Evolutionary conservation across 2,113 vertebrate genomes (phyloP).

Genomic region (Muscicapa adusta): DNA sequence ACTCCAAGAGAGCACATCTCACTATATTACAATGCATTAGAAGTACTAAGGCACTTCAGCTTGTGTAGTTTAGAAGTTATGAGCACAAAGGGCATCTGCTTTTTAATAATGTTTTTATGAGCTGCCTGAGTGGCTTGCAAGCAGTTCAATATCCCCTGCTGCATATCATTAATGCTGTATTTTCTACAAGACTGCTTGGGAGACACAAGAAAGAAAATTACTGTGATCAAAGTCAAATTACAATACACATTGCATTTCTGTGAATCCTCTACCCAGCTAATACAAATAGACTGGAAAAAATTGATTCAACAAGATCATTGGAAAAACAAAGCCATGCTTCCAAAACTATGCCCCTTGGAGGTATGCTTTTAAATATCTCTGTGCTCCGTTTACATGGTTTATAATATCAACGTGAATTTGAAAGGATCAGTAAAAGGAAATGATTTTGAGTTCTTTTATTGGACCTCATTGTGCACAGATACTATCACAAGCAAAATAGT

Average conservation of each 20-base stretch:
- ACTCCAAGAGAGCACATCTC: background rate
- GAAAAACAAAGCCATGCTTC: background rate
- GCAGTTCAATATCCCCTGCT: background rate
- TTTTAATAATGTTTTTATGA: slow-evolving; percentile 54
- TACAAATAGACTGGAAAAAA: background rate
- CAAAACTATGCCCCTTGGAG: background rate
- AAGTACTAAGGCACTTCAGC: background rate
- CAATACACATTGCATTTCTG: background rate
- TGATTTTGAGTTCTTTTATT: background rate
- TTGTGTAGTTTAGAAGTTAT: background rate
- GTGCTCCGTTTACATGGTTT: background rate
- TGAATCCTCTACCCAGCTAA: background rate
- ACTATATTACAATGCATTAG: background rate
- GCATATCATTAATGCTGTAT: background rate
- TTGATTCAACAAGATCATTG: background rate
- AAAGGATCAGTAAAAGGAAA: background rate
- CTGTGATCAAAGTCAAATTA: slow-evolving; percentile 45
- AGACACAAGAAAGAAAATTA: slow-evolving; percentile 29
- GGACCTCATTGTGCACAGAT: background rate
- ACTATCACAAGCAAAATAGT: background rate
- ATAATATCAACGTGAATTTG: background rate
- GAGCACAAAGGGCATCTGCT: slow-evolving; percentile 31
- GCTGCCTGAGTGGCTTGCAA: slow-evolving; percentile 1
- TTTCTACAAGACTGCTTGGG: background rate
- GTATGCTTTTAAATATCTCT: background rate